These are phyloP conservation scores for Stegodyphus mimosarum DNA, from an alignment of 1,140 invertebrate genomes.

Conservation along the genomic window DNA sequence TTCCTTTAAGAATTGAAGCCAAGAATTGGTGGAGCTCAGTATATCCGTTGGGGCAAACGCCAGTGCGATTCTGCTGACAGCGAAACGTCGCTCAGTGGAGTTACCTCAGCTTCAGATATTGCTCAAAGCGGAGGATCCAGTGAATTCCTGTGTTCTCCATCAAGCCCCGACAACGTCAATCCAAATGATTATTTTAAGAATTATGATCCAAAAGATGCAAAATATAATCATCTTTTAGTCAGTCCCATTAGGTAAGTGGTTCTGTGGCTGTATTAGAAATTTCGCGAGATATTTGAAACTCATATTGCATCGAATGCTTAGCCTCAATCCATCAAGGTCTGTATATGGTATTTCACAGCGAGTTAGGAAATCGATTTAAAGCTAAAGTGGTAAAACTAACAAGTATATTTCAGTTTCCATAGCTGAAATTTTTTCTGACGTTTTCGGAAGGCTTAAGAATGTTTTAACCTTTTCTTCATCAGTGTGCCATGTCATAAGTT, in stretches of 20 bases:
- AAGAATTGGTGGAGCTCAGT: slow-evolving; percentile 23
- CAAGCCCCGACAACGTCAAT: not conserved
- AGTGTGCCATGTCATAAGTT: too few species aligned
- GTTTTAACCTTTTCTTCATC: too few species aligned
- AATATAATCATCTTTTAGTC: not conserved
- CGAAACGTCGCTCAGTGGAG: not conserved
- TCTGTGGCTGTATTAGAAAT: not conserved
- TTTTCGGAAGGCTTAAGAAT: too few species aligned
- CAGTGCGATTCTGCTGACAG: not conserved
- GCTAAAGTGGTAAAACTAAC: too few species aligned
- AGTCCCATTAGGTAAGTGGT: slow-evolving; percentile 12
- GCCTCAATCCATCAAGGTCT: too few species aligned
- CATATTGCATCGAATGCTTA: too few species aligned
- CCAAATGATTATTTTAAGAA: slow-evolving; percentile 21
- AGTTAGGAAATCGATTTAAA: too few species aligned
- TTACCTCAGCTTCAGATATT: not conserved
- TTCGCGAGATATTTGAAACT: too few species aligned
- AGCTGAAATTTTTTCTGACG: too few species aligned
- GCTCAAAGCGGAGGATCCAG: slow-evolving; percentile 11
- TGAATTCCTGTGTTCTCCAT: slow-evolving; percentile 5
- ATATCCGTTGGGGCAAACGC: slow-evolving; percentile 26
- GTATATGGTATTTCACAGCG: too few species aligned
- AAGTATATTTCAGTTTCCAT: too few species aligned
- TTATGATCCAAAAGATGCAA: not conserved
- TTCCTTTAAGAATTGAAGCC: slow-evolving; percentile 15